Conservation (phyloP, 2,888 invertebrate genomes). For the Zeuzera pyrina region DNA sequence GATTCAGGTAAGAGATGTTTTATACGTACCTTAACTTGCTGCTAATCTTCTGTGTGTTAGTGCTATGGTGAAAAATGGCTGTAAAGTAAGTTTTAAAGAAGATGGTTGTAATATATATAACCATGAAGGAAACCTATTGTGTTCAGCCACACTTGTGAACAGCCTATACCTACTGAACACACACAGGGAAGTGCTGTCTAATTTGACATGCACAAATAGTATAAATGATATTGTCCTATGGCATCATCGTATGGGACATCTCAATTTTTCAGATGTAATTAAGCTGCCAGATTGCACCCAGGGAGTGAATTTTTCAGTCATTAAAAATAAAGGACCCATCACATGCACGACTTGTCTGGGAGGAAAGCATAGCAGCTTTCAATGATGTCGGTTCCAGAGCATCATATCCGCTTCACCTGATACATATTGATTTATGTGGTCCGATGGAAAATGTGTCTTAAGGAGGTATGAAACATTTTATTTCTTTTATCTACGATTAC, state of each 20-base stretch:
- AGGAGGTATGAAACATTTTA: constrained; percentile 17
- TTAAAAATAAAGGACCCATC: not conserved
- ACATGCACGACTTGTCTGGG: constrained; percentile 13
- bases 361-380: constrained; percentile 18
- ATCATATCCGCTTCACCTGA: constrained; percentile 10
- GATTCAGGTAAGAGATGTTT: constrained; percentile 19
- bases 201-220: constrained; percentile 1
- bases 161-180: constrained; percentile 11
- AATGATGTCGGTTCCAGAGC: constrained; percentile 12
- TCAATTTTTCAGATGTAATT: constrained; percentile 16
- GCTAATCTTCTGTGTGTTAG: constrained; percentile 19
- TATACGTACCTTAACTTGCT: constrained; percentile 19
- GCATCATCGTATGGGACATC: constrained; percentile 18
- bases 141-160: constrained; percentile 10
- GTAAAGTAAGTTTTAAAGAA: constrained; percentile 13
- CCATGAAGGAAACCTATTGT: constrained; percentile 5
- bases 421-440: constrained; percentile 18
- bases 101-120: constrained; percentile 11
- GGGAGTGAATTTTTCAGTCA: constrained; percentile 7
- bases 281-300: constrained; percentile 14
- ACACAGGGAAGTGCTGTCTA: constrained; percentile 1
- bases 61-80: constrained; percentile 14
- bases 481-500: constrained; percentile 17
- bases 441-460: constrained; percentile 16
- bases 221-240: constrained; percentile 5